Percentiles rank a stretch among this genome's conserved stretches.
Evolutionary conservation across 2,888 invertebrate genomes (phyloP).

Genomic region (Scaptodrosophila latifasciaeformis): DNA sequence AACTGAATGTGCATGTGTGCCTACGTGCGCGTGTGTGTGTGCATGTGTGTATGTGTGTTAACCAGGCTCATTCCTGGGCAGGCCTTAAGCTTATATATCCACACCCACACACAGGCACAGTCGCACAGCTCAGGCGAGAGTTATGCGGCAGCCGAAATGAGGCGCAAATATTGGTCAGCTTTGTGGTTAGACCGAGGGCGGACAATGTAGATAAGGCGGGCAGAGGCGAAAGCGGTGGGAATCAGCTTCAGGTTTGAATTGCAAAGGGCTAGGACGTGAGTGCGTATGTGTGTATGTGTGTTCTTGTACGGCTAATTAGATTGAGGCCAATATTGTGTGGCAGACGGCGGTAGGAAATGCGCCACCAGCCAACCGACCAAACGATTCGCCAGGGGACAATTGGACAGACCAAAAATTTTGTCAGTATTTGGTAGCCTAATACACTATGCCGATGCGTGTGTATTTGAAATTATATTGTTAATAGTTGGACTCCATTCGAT

Average conservation of each 20-base stretch:
- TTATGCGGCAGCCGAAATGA: conserved; percentile 12
- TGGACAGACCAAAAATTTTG: too few relatives aligned
- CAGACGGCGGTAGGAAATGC: too few relatives aligned
- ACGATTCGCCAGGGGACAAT: too few relatives aligned
- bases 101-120: conserved; percentile 7
- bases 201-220: neutral
- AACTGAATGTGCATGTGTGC: conserved; percentile 10
- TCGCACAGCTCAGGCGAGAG: conserved; percentile 17
- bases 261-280: conserved; percentile 5
- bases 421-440: neutral
- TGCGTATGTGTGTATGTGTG: neutral
- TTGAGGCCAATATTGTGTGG: conserved; percentile 53
- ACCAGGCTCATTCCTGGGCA: conserved; percentile 5
- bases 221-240: too few relatives aligned
- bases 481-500: too few relatives aligned
- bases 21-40: neutral
- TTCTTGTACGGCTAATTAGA: conserved; percentile 49
- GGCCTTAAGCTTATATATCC: conserved; percentile 18
- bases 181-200: neutral
- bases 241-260: conserved; percentile 10
- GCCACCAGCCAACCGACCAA: too few relatives aligned
- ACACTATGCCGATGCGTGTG: neutral
- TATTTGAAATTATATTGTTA: too few relatives aligned
- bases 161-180: conserved; percentile 29
- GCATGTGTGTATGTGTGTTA: conserved; percentile 1